Percentiles rank a stretch among this genome's conserved stretches.
Evolutionary conservation across 2,797 vertebrate species (phyloP).

Genomic region (Dendrocincla fuliginosa): DNA sequence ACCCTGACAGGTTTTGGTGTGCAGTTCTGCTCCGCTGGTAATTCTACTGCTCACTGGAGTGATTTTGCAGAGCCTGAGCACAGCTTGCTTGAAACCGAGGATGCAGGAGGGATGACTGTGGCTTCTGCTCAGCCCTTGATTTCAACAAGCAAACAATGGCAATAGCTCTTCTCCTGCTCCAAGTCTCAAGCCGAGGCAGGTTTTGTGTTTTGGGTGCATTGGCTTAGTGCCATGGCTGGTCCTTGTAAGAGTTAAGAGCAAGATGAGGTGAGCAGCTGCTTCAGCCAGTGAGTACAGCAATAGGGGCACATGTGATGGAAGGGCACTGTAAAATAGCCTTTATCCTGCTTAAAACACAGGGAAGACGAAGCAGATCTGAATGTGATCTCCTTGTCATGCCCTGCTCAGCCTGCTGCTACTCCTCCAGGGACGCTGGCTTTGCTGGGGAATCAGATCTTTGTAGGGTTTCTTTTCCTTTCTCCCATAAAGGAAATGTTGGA

Average conservation of each 20-base stretch:
- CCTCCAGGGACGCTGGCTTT: neutral
- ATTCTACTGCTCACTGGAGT: neutral
- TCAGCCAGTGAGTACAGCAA: neutral
- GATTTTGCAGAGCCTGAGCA: neutral
- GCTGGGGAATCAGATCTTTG: neutral
- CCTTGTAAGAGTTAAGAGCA: neutral
- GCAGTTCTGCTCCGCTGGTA: neutral
- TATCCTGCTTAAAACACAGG: neutral
- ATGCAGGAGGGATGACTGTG: neutral
- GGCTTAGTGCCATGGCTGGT: neutral
- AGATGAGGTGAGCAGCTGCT: neutral
- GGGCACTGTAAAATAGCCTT: neutral
- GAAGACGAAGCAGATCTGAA: neutral
- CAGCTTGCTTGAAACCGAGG: neutral
- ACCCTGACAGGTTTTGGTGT: rapidly evolving
- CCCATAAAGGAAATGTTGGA: neutral
- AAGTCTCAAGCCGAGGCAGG: neutral
- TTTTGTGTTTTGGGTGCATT: neutral
- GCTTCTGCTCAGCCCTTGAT: neutral
- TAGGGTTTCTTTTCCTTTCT: neutral
- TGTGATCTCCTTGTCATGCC: neutral
- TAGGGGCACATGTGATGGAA: neutral
- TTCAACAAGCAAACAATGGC: rapidly evolving
- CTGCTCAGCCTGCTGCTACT: neutral
- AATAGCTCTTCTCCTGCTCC: neutral